Evolutionary conservation across 92 coral and sea anemone genomes (phyloP).

Genomic region (Heteractis magnifica): DNA sequence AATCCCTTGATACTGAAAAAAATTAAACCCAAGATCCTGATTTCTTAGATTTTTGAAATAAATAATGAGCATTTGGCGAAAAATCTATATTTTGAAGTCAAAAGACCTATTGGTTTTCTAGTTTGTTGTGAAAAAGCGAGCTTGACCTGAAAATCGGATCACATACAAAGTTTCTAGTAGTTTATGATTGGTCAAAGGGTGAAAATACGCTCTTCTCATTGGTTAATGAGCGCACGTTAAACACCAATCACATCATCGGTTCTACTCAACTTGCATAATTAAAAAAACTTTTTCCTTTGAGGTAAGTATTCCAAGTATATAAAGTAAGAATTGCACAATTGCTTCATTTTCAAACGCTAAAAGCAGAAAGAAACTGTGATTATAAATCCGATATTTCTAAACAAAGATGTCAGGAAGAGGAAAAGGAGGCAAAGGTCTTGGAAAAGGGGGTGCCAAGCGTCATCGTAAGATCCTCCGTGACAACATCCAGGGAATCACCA

Average conservation of each 20-base stretch:
- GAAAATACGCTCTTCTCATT: slow-evolving; percentile 6
- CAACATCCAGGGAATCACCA: slow-evolving; percentile 94
- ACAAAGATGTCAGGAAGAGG: slow-evolving; percentile 84
- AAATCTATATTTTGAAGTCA: background rate
- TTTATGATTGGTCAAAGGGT: slow-evolving; percentile 20
- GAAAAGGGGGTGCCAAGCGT: slow-evolving; percentile 96
- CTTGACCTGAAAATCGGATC: slow-evolving; percentile 34
- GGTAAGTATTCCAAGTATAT: slow-evolving; percentile 24
- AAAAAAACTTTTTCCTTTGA: slow-evolving; percentile 24
- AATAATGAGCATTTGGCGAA: background rate
- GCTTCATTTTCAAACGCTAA: background rate
- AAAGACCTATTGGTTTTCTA: background rate
- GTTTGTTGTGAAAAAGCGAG: background rate
- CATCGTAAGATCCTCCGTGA: slow-evolving; percentile 92
- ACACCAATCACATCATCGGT: slow-evolving; percentile 16
- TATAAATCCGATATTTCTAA: background rate
- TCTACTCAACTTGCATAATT: background rate
- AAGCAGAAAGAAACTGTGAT: background rate
- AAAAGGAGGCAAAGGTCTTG: slow-evolving; percentile 93
- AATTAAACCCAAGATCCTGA: background rate
- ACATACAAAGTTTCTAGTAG: background rate
- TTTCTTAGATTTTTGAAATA: background rate
- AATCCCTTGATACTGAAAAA: background rate
- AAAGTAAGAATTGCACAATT: background rate
- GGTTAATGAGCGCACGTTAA: background rate